Base-by-base conservation (phyloP, 1,140 invertebrate genomes). In the Oppia nitens region DNA sequence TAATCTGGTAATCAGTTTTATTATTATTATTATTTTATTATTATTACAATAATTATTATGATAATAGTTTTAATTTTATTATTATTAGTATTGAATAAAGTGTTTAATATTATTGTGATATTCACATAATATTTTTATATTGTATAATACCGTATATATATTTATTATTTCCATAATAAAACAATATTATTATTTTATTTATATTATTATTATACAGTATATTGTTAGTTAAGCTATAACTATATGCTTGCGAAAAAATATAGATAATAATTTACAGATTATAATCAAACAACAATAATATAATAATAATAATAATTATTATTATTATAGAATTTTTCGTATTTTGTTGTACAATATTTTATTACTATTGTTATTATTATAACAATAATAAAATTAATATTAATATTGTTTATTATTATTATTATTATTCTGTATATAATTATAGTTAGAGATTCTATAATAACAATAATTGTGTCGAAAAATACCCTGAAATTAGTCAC, bases 1-100 rank as follows among this genome's bases (percentile, higher is more conserved):
- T 55, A 94, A 95, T 69, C 78, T 94, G 23, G 73, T 90, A 53
- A 83, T 86, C 62, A 40, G 17, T 40, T 40, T 9, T 40, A 40
- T 6, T 9, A 40, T 40, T 40, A 40, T 9, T 40, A 17, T 9
- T 9, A 6, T 40, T 40, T 40, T 17, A 40, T 40, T 6, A 17
- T 6, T 40, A 9, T 40, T 17, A 40, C 32, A 9, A 17, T 6
- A 40, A 40, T 40, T 17, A 40, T 6, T 6, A 6, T 40, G 6
- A 17, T 17, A 40, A 9, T 40, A 9, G 32, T 9, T 6, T 9
- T 40, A 9, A 9, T 6, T 40, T 40, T 40, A 40, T 6, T 9
- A 40, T 9, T 9, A 17, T 40, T 17, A 9, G 6, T 40, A 17
- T 40, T 40, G 17, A 40, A 17, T 17, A 40, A 40, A 40, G 17